Evolutionary conservation across 2,113 vertebrate species (phyloP).

Genomic region (Coregonus clupeaformis): DNA sequence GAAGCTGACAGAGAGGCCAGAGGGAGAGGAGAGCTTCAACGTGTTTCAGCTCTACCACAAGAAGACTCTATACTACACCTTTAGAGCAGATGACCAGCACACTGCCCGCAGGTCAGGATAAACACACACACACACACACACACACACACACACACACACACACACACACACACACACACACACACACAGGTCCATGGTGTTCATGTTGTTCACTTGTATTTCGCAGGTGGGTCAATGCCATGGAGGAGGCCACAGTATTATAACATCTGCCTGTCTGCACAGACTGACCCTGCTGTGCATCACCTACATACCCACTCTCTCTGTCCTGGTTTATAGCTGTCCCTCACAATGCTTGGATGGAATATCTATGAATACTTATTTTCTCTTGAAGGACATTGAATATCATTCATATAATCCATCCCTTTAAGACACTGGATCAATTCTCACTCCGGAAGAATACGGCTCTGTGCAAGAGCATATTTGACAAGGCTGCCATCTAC

Average conservation of each 20-base stretch:
- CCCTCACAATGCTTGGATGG: neutral
- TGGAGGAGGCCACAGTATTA: constrained; percentile 92
- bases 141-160: constrained; percentile 6
- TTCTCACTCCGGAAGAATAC: neutral
- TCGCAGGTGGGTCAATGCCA: constrained; percentile 93
- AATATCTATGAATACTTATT: neutral
- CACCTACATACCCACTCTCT: constrained; percentile 42
- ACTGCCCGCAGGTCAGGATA: constrained; percentile 85
- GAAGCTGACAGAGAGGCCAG: constrained; percentile 79
- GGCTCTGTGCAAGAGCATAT: neutral
- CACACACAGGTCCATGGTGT: neutral
- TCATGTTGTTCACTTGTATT: constrained; percentile 33
- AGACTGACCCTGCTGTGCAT: constrained; percentile 5
- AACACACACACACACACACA: neutral
- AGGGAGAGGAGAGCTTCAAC: constrained; percentile 75
- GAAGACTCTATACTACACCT: constrained; percentile 91
- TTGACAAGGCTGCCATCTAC: constrained; percentile 15
- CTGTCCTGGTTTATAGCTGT: neutral
- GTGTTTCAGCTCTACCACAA: constrained; percentile 96
- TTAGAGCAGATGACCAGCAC: constrained; percentile 84
- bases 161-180: constrained; percentile 1
- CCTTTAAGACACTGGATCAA: neutral
- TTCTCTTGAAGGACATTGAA: neutral
- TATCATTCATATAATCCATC: neutral
- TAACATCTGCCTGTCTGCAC: constrained; percentile 75